phyloP scores from a whole-genome alignment of 2,113 vertebrate genomes.

The Todiramphus chloris region DNA sequence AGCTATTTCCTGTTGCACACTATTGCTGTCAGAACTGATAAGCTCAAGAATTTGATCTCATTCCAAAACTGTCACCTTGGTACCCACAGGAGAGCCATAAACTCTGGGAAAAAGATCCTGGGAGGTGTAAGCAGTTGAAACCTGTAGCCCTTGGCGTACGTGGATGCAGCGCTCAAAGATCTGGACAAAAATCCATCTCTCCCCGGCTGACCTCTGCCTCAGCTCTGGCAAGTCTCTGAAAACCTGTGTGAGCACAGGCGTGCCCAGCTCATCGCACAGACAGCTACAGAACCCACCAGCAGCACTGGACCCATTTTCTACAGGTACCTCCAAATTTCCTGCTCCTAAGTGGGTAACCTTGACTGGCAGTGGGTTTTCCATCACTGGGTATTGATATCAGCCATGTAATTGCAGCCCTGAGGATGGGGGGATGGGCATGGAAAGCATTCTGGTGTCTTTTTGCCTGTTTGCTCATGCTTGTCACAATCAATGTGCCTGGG shows the following conservation, averaged over 20 bases:
- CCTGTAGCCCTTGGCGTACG: fast-evolving
- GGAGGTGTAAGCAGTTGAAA: background rate
- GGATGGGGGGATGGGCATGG: background rate
- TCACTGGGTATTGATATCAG: background rate
- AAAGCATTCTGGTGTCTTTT: background rate
- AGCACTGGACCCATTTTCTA: fast-evolving
- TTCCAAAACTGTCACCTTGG: background rate
- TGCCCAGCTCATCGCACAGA: fast-evolving
- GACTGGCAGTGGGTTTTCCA: fast-evolving
- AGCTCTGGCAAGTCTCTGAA: too few species aligned
- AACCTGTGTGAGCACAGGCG: fast-evolving
- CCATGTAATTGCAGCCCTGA: background rate
- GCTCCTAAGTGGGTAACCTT: background rate
- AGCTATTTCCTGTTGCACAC: background rate
- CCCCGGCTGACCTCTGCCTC: background rate
- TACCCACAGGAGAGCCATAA: background rate
- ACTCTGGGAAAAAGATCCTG: background rate
- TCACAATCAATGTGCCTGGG: background rate
- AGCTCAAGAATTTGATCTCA: background rate
- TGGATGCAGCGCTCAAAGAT: background rate
- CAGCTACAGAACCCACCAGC: background rate
- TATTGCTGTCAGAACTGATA: background rate
- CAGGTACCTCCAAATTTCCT: background rate
- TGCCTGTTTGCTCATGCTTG: background rate
- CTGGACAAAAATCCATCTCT: background rate